These are phyloP conservation scores for Uria aalge DNA, from an alignment of 2,113 vertebrate species.

Conservation along the genomic window DNA sequence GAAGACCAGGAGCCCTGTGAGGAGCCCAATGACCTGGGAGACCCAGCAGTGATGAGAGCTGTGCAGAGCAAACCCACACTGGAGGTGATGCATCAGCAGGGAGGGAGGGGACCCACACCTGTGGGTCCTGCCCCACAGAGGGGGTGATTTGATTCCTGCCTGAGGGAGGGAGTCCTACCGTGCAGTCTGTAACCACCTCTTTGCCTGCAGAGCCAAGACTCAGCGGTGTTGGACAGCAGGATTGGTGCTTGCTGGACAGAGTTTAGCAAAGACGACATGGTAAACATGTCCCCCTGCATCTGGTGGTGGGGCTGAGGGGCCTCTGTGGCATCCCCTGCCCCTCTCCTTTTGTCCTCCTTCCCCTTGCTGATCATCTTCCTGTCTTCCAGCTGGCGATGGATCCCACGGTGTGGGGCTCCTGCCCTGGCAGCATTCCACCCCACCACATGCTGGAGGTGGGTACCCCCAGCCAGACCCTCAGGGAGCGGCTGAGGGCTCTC, in stretches of 20 bases:
- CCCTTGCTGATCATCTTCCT: not conserved
- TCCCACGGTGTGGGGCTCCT: not conserved
- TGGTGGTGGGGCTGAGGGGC: not conserved
- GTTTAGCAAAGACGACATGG: constrained; percentile 52
- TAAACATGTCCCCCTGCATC: not conserved
- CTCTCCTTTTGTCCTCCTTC: not conserved
- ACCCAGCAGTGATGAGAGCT: constrained; percentile 85
- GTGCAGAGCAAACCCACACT: constrained; percentile 77
- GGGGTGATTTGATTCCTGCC: not conserved
- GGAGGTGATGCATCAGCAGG: constrained; percentile 67
- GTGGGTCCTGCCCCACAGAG: not conserved
- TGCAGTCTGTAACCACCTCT: not conserved
- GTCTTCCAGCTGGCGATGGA: constrained; percentile 22
- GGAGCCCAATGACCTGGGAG: constrained; percentile 72
- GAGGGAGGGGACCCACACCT: not conserved
- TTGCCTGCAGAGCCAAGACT: constrained; percentile 80
- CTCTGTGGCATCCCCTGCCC: not conserved
- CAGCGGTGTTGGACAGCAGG: constrained; percentile 80
- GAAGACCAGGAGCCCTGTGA: constrained; percentile 32
- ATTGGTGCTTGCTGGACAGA: constrained; percentile 61
- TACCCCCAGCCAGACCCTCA: accelerated
- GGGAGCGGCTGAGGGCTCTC: accelerated
- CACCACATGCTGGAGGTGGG: constrained; percentile 48
- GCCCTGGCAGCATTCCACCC: not conserved
- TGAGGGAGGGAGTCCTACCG: accelerated